Conservation (phyloP, 2,888 invertebrate genomes). For the Idaea aversata region DNA sequence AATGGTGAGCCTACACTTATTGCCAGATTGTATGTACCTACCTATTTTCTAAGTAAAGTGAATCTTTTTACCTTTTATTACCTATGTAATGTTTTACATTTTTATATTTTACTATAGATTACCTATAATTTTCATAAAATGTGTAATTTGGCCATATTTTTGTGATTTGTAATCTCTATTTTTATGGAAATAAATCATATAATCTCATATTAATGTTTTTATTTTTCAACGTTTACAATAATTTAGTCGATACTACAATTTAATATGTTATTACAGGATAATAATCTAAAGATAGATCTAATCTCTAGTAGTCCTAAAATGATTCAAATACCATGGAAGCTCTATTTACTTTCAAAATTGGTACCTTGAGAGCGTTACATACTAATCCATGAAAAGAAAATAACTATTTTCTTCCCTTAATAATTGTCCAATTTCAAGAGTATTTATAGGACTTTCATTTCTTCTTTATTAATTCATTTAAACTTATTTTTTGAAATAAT, state of each 20-base stretch:
- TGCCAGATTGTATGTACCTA: too few relatives aligned
- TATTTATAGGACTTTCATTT: too few relatives aligned
- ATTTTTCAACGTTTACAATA: not conserved
- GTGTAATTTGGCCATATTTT: constrained; percentile 52
- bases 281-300: not conserved
- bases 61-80: not conserved
- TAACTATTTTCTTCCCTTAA: too few relatives aligned
- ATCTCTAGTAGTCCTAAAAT: too few relatives aligned
- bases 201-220: constrained; percentile 31
- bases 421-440: too few relatives aligned
- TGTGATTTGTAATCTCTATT: constrained; percentile 47
- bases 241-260: not conserved
- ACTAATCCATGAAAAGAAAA: too few relatives aligned
- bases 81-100: constrained; percentile 7
- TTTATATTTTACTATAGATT: constrained; percentile 15
- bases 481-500: too few relatives aligned
- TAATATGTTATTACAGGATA: not conserved
- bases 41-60: not conserved
- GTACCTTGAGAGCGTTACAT: too few relatives aligned
- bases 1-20: too few relatives aligned
- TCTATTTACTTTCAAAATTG: too few relatives aligned
- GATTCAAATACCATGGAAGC: too few relatives aligned
- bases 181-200: constrained; percentile 49
- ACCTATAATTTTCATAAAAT: constrained; percentile 16
- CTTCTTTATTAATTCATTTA: too few relatives aligned